Percentiles rank a stretch among this genome's conserved stretches.
Evolutionary conservation across 92 coral and sea anemone species (phyloP).

Genomic region (Porites evermanni): DNA sequence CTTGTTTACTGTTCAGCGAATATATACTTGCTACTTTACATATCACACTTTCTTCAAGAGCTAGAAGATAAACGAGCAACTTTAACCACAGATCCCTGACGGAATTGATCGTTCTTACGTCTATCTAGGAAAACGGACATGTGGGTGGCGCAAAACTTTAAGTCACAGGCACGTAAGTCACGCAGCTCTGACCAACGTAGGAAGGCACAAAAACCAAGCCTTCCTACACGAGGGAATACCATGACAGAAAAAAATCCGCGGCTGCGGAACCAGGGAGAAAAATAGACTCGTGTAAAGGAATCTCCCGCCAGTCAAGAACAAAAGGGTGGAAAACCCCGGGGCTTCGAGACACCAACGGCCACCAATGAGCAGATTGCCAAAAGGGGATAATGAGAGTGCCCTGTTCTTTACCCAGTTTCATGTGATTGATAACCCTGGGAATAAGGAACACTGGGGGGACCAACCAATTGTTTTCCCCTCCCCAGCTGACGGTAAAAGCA

Average conservation of each 20-base stretch:
- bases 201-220: conserved; percentile 59
- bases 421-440: conserved; percentile 22
- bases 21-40: too few relatives aligned
- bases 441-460: too few relatives aligned
- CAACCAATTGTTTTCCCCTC: too few relatives aligned
- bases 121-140: conserved; percentile 16
- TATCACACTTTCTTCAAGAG: background rate
- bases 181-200: conserved; percentile 59
- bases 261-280: conserved; percentile 60
- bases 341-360: too few relatives aligned
- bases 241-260: conserved; percentile 26
- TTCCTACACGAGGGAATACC: conserved; percentile 20
- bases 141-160: conserved; percentile 30
- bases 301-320: background rate
- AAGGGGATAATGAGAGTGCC: conserved; percentile 18
- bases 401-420: conserved; percentile 21
- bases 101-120: conserved; percentile 43
- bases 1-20: too few relatives aligned
- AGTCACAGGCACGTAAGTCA: conserved; percentile 40
- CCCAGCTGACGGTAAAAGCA: too few relatives aligned
- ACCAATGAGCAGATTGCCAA: too few relatives aligned
- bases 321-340: conserved; percentile 41
- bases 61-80: conserved; percentile 18
- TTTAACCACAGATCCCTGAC: conserved; percentile 32
- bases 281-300: conserved; percentile 32